Evolutionary conservation across 2,113 vertebrate species (phyloP).

Genomic region (Rhineura floridana): DNA sequence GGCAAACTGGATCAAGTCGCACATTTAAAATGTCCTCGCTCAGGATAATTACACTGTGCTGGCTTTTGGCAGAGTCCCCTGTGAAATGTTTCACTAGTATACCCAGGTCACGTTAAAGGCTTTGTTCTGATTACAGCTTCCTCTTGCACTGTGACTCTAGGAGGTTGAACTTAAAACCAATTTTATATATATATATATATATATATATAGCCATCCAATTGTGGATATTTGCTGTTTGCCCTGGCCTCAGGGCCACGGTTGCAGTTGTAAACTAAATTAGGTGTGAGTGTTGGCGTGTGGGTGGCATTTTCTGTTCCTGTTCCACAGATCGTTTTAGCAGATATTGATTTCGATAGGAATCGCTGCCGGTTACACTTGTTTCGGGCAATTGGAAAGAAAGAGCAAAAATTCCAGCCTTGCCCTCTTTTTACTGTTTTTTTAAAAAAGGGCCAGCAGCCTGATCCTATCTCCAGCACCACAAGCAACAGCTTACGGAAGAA

Average conservation of each 20-base stretch:
- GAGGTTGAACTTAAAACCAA: neutral
- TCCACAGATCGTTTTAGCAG: neutral
- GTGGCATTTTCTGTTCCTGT: neutral
- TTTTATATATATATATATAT: neutral
- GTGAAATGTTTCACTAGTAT: neutral
- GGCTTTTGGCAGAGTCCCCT: neutral
- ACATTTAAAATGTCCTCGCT: no score
- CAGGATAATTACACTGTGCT: neutral
- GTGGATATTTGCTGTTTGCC: neutral
- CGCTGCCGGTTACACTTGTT: neutral
- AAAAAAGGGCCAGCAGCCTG: neutral
- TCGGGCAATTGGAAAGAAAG: neutral
- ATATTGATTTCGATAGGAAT: slow-evolving; percentile 19
- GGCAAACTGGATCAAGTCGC: no score
- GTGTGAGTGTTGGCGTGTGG: neutral
- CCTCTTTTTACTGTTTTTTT: neutral
- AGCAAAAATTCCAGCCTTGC: neutral
- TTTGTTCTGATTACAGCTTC: neutral
- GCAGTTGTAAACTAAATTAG: neutral
- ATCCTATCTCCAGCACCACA: neutral
- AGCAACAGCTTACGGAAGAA: neutral
- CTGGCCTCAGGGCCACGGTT: neutral
- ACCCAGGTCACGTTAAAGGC: neutral
- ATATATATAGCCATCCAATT: neutral
- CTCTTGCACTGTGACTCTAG: neutral